Conservation (phyloP, 2,888 invertebrate genomes). For the Megastigmus dorsalis region DNA sequence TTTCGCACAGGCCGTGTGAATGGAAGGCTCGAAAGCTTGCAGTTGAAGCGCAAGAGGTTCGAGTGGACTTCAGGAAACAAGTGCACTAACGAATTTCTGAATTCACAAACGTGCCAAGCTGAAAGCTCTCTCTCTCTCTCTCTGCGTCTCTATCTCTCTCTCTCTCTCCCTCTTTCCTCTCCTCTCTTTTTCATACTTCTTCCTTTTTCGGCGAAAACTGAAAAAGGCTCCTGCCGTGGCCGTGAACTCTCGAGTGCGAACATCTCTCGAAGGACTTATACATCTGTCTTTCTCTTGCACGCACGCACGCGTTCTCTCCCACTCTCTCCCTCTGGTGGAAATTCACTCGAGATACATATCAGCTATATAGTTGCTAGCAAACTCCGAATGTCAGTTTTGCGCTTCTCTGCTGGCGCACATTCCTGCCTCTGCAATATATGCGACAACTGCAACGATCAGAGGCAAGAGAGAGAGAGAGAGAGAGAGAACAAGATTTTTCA, state of each 20-base stretch:
- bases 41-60: constrained; percentile 2
- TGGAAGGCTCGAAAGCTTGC: constrained; percentile 3
- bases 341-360: neutral
- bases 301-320: neutral
- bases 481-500: neutral
- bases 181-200: neutral
- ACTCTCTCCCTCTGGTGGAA: neutral
- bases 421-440: too few relatives aligned
- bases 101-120: constrained; percentile 48
- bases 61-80: constrained; percentile 13
- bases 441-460: too few relatives aligned
- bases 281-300: neutral
- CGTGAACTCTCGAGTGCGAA: neutral
- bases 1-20: neutral
- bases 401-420: neutral
- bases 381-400: neutral
- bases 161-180: constrained; percentile 40
- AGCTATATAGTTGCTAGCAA: too few relatives aligned
- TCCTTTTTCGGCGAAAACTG: neutral
- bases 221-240: too few relatives aligned
- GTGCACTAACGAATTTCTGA: constrained; percentile 11
- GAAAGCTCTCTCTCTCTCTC: constrained; percentile 53
- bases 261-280: too few relatives aligned
- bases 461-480: too few relatives aligned
- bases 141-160: neutral